Evolutionary conservation across 1,140 invertebrate genomes (phyloP).

Genomic region (Lasaia peninsularis): DNA sequence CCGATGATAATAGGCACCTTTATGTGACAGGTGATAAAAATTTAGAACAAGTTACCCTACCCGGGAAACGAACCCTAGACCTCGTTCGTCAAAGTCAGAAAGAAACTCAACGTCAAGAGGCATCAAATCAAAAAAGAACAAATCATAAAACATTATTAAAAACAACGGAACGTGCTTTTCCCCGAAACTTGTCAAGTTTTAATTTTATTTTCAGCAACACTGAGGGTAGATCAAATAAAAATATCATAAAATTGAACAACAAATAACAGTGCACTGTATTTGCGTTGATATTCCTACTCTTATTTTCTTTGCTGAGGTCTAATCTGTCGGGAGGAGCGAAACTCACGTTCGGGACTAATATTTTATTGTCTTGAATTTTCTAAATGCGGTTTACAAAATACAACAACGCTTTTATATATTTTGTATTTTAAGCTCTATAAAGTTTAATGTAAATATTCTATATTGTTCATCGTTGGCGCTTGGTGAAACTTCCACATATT

Average conservation of each 20-base stretch:
- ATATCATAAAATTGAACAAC: constrained; percentile 66
- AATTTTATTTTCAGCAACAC: constrained; percentile 32
- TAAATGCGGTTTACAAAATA: constrained; percentile 3
- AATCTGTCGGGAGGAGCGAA: constrained; percentile 50
- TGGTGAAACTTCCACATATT: no score
- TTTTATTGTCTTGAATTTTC: constrained; percentile 64
- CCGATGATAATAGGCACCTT: no score
- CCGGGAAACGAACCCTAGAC: no score
- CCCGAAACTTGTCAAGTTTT: constrained; percentile 32
- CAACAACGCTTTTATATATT: not conserved
- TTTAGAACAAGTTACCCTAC: no score
- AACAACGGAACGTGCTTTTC: constrained; percentile 32
- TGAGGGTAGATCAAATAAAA: constrained; percentile 42
- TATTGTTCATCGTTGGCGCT: no score
- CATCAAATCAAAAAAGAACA: no score
- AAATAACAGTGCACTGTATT: constrained; percentile 61
- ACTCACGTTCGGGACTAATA: constrained; percentile 53
- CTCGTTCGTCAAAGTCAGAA: no score
- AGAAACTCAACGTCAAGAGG: no score
- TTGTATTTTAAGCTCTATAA: no score
- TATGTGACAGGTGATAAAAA: no score
- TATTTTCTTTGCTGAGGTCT: constrained; percentile 57
- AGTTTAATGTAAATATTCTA: no score
- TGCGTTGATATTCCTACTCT: constrained; percentile 63
- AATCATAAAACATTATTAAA: not conserved